Evolutionary conservation across 1,140 invertebrate genomes (phyloP).

Genomic region (Lucilia sericata): DNA sequence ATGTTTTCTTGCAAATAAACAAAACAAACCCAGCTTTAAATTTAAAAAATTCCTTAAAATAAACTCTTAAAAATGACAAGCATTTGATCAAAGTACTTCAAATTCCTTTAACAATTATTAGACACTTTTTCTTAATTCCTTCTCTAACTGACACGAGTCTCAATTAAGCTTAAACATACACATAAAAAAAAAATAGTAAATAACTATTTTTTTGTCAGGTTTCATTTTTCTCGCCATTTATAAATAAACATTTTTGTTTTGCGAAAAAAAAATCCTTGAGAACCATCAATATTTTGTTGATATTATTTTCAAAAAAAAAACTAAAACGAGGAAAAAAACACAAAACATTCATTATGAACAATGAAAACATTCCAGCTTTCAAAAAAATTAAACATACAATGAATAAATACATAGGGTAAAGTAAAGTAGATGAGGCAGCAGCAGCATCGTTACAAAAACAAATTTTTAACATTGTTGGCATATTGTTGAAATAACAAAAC

Average conservation of each 20-base stretch:
- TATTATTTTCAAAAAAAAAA: neutral
- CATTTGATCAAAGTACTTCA: no score
- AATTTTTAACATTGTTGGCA: conserved; percentile 20
- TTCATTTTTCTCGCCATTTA: conserved; percentile 10
- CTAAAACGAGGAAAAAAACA: no score
- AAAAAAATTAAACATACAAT: neutral
- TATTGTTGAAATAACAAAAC: conserved; percentile 15
- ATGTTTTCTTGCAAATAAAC: no score
- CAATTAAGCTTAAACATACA: neutral
- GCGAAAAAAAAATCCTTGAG: neutral
- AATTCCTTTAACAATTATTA: no score
- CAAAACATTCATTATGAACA: conserved; percentile 12
- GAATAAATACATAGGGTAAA: neutral
- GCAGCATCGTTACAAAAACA: conserved; percentile 3
- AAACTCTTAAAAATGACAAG: no score
- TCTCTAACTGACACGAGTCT: neutral
- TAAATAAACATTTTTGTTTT: neutral
- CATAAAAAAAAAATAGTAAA: neutral
- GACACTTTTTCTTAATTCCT: no score
- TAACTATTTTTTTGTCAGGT: neutral
- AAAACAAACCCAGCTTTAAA: no score
- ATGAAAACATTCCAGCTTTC: conserved; percentile 26
- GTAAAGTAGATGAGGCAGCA: neutral
- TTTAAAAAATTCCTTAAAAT: no score
- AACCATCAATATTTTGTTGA: conserved; percentile 21